These are phyloP conservation scores for Grallaria varia DNA, from an alignment of 2,113 vertebrate genomes.

Conservation along the genomic window DNA sequence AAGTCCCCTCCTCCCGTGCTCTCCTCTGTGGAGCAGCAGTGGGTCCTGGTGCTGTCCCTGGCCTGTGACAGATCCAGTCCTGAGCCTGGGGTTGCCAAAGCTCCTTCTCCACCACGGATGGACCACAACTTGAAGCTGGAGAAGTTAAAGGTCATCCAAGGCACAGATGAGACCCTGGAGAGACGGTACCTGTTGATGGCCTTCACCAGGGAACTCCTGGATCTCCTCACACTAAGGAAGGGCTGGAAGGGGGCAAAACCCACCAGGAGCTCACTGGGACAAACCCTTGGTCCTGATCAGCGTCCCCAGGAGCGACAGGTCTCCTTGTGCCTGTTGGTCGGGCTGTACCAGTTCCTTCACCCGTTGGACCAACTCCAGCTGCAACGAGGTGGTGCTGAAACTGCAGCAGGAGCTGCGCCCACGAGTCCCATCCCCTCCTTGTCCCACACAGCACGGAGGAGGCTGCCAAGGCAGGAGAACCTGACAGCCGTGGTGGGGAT, in stretches of 20 bases:
- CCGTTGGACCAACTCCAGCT: not conserved
- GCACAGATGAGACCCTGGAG: not conserved
- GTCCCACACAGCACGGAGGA: not conserved
- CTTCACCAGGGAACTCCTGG: not conserved
- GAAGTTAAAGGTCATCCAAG: not conserved
- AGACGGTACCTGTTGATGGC: not conserved
- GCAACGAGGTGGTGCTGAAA: constrained; percentile 9
- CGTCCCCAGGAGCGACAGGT: not conserved
- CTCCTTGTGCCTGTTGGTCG: constrained; percentile 14
- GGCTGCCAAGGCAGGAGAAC: not conserved
- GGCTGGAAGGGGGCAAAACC: not conserved
- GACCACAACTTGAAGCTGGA: not conserved
- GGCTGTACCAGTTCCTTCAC: constrained; percentile 25
- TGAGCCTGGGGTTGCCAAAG: not conserved
- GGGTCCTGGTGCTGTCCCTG: not conserved
- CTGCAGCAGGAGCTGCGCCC: not conserved
- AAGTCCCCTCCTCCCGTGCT: not conserved
- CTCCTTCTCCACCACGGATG: not conserved
- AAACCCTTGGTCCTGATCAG: not conserved
- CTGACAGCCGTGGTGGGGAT: not conserved
- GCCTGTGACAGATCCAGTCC: not conserved
- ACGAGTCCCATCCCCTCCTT: not conserved
- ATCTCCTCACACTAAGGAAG: not conserved
- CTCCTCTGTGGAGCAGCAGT: not conserved
- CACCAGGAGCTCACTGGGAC: not conserved